These are phyloP conservation scores for Trichoplax adhaerens DNA, from an alignment of 37 sponge, comb jelly and placozoan genomes.

Conservation along the genomic window DNA sequence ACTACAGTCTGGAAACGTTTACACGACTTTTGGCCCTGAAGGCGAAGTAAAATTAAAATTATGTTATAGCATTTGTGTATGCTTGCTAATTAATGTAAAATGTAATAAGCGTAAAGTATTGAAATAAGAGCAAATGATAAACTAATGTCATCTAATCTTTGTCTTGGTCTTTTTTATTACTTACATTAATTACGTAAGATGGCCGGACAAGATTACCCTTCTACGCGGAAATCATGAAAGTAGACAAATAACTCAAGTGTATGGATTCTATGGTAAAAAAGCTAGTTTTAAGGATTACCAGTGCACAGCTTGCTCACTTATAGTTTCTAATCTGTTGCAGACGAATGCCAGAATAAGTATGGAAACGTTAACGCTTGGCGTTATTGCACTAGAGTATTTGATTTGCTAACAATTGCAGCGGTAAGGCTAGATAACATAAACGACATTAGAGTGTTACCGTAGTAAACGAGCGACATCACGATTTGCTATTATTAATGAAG, in stretches of 20 bases:
- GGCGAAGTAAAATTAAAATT: conserved; percentile 42
- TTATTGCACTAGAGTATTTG: conserved; percentile 90
- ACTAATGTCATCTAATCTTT: neutral
- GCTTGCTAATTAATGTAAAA: no score
- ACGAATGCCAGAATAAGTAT: conserved; percentile 98
- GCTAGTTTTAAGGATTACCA: no score
- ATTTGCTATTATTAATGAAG: neutral
- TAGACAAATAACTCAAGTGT: conserved; percentile 95
- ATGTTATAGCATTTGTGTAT: conserved; percentile 2
- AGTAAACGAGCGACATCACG: neutral
- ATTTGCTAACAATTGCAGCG: conserved; percentile 92
- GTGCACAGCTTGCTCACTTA: no score
- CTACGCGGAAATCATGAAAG: conserved; percentile 96
- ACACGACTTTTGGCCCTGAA: conserved; percentile 77
- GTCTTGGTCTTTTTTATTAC: neutral
- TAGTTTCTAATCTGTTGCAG: conserved; percentile 10
- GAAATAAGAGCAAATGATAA: no score
- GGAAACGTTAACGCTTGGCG: conserved; percentile 98
- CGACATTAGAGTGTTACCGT: neutral
- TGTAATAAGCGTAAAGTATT: no score
- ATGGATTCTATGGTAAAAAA: conserved; percentile 94
- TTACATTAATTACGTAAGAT: conserved; percentile 18
- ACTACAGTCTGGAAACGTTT: conserved; percentile 95
- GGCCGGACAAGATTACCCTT: conserved; percentile 66
- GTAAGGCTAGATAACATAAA: conserved; percentile 28